Evolutionary conservation across 2,888 invertebrate species (phyloP).

Genomic region (Alloplasta piceator): DNA sequence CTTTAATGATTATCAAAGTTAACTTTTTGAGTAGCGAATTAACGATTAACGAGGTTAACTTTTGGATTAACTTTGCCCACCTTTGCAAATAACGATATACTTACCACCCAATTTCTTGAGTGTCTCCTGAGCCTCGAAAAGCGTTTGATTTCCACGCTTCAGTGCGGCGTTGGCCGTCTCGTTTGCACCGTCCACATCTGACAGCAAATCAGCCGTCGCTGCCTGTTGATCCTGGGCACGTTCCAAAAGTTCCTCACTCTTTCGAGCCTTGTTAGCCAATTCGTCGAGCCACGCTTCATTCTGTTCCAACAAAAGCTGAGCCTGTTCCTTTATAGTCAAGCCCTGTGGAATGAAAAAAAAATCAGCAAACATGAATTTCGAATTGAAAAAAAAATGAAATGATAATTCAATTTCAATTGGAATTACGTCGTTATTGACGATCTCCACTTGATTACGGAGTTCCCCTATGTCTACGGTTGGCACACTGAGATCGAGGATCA

Average conservation of each 20-base stretch:
- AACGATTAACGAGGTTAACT: too few species aligned
- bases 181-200: conserved; percentile 90
- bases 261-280: conserved; percentile 87
- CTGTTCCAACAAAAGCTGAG: conserved; percentile 85
- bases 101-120: conserved; percentile 89
- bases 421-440: conserved; percentile 88
- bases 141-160: conserved; percentile 91
- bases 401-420: neutral
- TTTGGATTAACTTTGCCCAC: too few species aligned
- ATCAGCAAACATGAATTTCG: neutral
- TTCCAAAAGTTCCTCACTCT: conserved; percentile 89
- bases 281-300: conserved; percentile 86
- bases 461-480: conserved; percentile 90
- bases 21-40: too few species aligned
- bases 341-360: conserved; percentile 76
- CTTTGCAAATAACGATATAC: conserved; percentile 57
- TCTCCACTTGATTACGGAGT: conserved; percentile 88
- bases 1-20: too few species aligned
- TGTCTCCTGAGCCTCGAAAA: conserved; percentile 92
- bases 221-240: conserved; percentile 89
- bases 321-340: conserved; percentile 85
- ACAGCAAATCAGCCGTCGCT: conserved; percentile 90
- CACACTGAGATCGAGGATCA: conserved; percentile 90
- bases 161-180: conserved; percentile 93
- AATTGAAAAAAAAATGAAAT: conserved; percentile 15